These are phyloP conservation scores for Ophioninae sp. DNA, from an alignment of 2,888 invertebrate species.

Conservation along the genomic window DNA sequence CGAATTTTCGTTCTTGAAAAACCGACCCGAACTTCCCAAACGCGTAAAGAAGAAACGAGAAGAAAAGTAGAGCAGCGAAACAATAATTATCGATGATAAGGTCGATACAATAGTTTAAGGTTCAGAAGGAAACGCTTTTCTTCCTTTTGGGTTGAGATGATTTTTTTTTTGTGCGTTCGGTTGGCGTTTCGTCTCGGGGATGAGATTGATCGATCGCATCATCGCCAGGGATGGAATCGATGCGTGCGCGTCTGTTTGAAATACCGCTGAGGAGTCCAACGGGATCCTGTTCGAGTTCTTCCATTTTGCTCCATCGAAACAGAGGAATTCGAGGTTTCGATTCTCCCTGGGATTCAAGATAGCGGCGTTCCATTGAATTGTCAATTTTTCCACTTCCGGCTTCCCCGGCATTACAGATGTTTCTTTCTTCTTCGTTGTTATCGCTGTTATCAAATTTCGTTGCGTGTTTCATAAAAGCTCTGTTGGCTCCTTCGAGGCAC, in stretches of 20 bases:
- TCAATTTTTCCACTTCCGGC: slow-evolving; percentile 70
- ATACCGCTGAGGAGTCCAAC: slow-evolving; percentile 54
- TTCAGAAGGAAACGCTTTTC: slow-evolving; percentile 76
- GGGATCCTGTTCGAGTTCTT: slow-evolving; percentile 66
- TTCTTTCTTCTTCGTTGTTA: not conserved
- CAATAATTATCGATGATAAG: not conserved
- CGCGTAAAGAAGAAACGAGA: not conserved
- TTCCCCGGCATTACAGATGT: not conserved
- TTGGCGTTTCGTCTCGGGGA: slow-evolving; percentile 41
- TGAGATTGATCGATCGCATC: slow-evolving; percentile 64
- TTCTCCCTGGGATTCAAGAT: not conserved
- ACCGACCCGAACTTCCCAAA: too few relatives aligned
- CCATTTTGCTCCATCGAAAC: slow-evolving; percentile 72
- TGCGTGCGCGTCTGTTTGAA: slow-evolving; percentile 64
- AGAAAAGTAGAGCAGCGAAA: not conserved
- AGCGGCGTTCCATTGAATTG: slow-evolving; percentile 60
- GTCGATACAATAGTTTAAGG: not conserved
- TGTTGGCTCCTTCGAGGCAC: slow-evolving; percentile 73
- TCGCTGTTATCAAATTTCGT: slow-evolving; percentile 76
- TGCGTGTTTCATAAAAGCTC: slow-evolving; percentile 75
- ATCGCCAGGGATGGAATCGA: slow-evolving; percentile 71
- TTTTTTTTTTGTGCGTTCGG: slow-evolving; percentile 68
- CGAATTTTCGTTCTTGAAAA: too few relatives aligned
- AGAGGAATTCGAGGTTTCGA: slow-evolving; percentile 62
- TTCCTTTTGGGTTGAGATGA: slow-evolving; percentile 73